Evolutionary conservation across 2,797 vertebrate species (phyloP), one percentile per base, ranked within the genome.

Genomic region (Columba guinea): DNA sequence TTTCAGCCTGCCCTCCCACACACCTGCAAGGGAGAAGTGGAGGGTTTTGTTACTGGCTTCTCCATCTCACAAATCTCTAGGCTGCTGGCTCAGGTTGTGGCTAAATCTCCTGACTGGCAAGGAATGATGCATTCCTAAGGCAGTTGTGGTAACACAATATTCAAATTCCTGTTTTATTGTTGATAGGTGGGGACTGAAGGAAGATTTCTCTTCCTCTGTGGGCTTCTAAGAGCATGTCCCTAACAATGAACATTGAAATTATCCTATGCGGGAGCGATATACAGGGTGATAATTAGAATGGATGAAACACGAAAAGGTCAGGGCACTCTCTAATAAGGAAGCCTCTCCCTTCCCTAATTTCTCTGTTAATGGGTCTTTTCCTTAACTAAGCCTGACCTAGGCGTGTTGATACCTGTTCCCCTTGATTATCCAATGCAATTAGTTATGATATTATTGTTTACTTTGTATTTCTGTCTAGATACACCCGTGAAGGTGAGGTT

Each of bases 281-380:
- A 0, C 26, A 73, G 10, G 10, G 48, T 86, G 64, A 15, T 95
- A 93, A 94, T 95, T 94, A 87, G 35, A 21, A 6, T 28, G 67
- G 64, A 76, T 76, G 78, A 92, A 77, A 78, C 65, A 34, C 52
- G n/a, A 67, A 90, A 85, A 87, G 78, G 62, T 93, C 78, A 90
- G 68, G 74, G 27, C 20, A 71, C 49, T 84, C 91, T 96, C 67
- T 95, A 94, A 96, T 94, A 91, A 94, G 71, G 80, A 93, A 94
- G 78, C 88, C 84, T 93, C 95, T 94, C 90, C 91, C 95, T 93
- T 90, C 90, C 64, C 76, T 96, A 87, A 94, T 94, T 89, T 90
- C 55, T 74, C 13, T 92, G 35, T 65, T 93, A 89, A 93, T 93
- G 86, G 51, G 8, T 53, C 71, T 92, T 95, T 94, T 93, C 90